Percentiles rank a stretch among this genome's conserved stretches.
phyloP scores from a whole-genome alignment of 2,888 invertebrate genomes.

The Teleiodes luculella region DNA sequence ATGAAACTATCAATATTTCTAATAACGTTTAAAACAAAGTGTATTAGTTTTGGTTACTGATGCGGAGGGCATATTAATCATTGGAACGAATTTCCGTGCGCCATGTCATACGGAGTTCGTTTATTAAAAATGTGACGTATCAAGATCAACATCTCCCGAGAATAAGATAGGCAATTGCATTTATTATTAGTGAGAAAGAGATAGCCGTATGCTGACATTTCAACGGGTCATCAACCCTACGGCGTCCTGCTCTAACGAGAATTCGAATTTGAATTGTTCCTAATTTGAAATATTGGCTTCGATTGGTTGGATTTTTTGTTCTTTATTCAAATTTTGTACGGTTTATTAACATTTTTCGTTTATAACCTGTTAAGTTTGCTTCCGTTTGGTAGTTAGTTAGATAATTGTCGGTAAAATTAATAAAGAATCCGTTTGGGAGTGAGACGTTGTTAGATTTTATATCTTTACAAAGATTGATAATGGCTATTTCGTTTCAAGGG shows the following conservation, averaged over 20 bases:
- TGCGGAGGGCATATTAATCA: conserved; percentile 75
- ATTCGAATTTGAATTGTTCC: conserved; percentile 78
- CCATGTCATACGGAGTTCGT: conserved; percentile 76
- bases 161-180: conserved; percentile 53
- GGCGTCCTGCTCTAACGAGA: conserved; percentile 76
- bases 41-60: conserved; percentile 68
- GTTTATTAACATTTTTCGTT: conserved; percentile 63
- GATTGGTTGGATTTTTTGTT: conserved; percentile 53
- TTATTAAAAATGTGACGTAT: conserved; percentile 79
- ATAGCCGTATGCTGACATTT: conserved; percentile 70
- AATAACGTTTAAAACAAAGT: conserved; percentile 76
- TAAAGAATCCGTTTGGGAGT: conserved; percentile 52
- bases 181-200: conserved; percentile 50
- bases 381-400: conserved; percentile 59
- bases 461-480: conserved; percentile 56
- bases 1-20: conserved; percentile 78
- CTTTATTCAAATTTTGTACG: conserved; percentile 41
- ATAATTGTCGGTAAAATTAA: conserved; percentile 39
- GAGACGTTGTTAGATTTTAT: conserved; percentile 57
- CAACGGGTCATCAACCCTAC: conserved; percentile 78
- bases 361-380: conserved; percentile 50
- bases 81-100: conserved; percentile 76
- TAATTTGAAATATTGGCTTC: conserved; percentile 72
- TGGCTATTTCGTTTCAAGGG: conserved; percentile 21
- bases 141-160: conserved; percentile 75